Evolutionary conservation across 1,140 invertebrate genomes (phyloP), one percentile per base, ranked within the genome.

Genomic region (Vollenhovia emeryi): DNA sequence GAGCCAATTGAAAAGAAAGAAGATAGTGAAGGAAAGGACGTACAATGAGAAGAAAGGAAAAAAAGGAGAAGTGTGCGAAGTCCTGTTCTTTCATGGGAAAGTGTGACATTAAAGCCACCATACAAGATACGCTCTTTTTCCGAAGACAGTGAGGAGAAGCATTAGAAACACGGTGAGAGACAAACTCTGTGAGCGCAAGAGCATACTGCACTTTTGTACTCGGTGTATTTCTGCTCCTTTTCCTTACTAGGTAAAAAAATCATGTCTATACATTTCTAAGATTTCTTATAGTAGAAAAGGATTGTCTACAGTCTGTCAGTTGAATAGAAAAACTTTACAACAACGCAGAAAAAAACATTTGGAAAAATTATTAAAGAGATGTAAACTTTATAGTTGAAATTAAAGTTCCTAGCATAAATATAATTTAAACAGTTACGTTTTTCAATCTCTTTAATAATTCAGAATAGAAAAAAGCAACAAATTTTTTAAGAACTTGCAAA

Each of bases 1-100:
- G 50, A 57, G 50, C 50, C 64, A 82, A 82, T 82, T 82, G 78
- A 82, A 82, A 82, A 82, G 78, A 68, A 82, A 82, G 50, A 82
- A 71, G 64, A 71, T 57, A 69, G 64, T 57, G 36, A 71, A 71
- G 78, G 36, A 45, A 71, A 55, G 64, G 13, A 57, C 50, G 50
- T 82, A 57, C 66, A 82, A 57, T 57, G 78, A 71, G 64, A 30
- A 82, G 66, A 82, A 68, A 79, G n/a, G 30, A 68, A 52, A 68
- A 55, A 43, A 21, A 7, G 36, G 24, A 71, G 24, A 21, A 57
- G 18, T 18, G 78, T 71, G 36, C 50, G 5, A 57, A 57, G 36
- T 60, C 50, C 60, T 79, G 76, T 52, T 45, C 66, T 82, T 71
- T 59, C 36, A 57, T 30, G 21, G 48, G n/a, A 71, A 71, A 71